Conservation (phyloP, 1,140 invertebrate species). For the Cydia amplana region DNA sequence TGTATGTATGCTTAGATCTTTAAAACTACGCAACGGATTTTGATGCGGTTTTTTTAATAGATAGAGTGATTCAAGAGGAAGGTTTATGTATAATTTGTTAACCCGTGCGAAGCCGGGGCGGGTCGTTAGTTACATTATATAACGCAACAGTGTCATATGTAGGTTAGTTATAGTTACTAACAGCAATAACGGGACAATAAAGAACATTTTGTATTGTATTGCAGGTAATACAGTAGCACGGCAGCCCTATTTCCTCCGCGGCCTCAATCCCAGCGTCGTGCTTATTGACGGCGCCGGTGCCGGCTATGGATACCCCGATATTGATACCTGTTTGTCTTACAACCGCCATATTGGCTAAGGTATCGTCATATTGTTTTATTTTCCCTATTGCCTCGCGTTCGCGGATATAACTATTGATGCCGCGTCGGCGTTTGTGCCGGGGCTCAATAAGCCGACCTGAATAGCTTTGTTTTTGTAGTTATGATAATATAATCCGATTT, state of each 20-base stretch:
- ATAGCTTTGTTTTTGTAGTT: constrained; percentile 44
- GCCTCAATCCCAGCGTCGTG: constrained; percentile 48
- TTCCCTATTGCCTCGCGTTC: constrained; percentile 47
- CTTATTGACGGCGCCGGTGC: constrained; percentile 51
- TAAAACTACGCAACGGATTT: no score
- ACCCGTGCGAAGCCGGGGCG: no score
- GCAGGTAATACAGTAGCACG: background rate
- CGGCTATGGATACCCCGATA: constrained; percentile 55
- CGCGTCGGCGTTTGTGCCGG: constrained; percentile 43
- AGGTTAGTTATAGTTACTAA: no score
- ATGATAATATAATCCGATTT: constrained; percentile 33
- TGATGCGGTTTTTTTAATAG: no score
- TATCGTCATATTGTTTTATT: constrained; percentile 43
- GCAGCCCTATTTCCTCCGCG: constrained; percentile 28
- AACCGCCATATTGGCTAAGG: constrained; percentile 46
- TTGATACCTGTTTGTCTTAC: constrained; percentile 62
- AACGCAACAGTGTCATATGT: no score
- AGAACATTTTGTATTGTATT: background rate
- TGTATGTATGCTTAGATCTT: no score
- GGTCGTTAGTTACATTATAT: no score
- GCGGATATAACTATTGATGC: constrained; percentile 46
- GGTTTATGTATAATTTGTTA: no score
- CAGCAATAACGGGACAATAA: background rate
- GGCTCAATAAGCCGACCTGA: constrained; percentile 43
- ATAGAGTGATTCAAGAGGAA: no score